Conservation (phyloP, 2,888 invertebrate genomes). For the Euplexia lucipara region DNA sequence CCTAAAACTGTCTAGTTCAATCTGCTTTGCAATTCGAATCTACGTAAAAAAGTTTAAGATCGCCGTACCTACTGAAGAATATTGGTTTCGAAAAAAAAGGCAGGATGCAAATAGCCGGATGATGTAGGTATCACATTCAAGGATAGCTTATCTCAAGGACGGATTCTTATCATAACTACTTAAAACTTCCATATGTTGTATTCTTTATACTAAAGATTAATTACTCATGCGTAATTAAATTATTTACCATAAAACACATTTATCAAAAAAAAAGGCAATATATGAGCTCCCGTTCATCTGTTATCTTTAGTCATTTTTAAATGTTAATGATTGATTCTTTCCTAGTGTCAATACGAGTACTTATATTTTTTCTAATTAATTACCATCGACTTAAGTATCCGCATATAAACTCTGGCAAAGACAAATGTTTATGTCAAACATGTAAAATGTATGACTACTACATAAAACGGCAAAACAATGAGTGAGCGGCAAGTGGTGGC, state of each 20-base stretch:
- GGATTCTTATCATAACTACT: constrained; percentile 8
- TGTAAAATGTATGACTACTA: constrained; percentile 46
- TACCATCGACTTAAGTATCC: constrained; percentile 45
- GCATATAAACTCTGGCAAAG: constrained; percentile 49
- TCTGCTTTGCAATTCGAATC: not conserved
- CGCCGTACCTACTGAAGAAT: not conserved
- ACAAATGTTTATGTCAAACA: constrained; percentile 62
- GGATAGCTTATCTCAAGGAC: not conserved
- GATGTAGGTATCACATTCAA: not conserved
- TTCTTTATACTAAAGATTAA: constrained; percentile 2
- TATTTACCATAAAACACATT: constrained; percentile 13
- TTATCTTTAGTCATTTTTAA: constrained; percentile 50
- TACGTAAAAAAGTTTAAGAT: not conserved
- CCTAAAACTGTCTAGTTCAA: not conserved
- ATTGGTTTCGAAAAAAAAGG: not conserved
- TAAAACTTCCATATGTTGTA: not conserved
- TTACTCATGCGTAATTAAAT: constrained; percentile 13
- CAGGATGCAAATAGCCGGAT: not conserved
- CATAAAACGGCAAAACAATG: constrained; percentile 57
- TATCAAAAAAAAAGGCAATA: constrained; percentile 26
- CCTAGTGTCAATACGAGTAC: constrained; percentile 30
- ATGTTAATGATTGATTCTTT: constrained; percentile 44
- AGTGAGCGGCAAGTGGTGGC: constrained; percentile 51
- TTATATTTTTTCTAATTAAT: constrained; percentile 43
- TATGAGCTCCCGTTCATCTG: constrained; percentile 38